Base-by-base conservation (phyloP, 2,113 vertebrate genomes). In the Anguilla rostrata region DNA sequence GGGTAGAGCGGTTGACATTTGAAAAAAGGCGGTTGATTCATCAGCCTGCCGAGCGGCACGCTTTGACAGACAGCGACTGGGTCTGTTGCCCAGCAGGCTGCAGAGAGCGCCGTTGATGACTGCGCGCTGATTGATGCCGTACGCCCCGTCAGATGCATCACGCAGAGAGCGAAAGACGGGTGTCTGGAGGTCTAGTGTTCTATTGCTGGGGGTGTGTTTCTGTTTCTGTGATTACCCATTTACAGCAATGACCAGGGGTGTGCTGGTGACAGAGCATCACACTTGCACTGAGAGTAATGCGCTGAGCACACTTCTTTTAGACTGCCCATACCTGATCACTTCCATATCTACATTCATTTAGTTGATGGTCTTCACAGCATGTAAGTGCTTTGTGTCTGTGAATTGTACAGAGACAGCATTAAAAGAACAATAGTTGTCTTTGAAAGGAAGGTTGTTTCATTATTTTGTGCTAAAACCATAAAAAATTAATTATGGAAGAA, bases 1-100 rank as follows among this genome's bases (percentile, higher is more conserved):
- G 93, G 93, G 86, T 80, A 89, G 87, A 88, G 90, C 83, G 91
- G 89, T 91, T 90, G 92, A 91, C 86, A 90, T 93, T 91, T 93
- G 90, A 92, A 88, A 75, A 92, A 88, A 75, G 71, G 75, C 63
- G 83, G 89, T 90, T 88, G 90, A 93, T 89, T 89, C 87, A 53
- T 49, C 18, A 22, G 88, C 87, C 71, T 34, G 71, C 71, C 71
- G 22, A 71, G 26, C 63, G 4, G 63, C 9, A 6, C n/a, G n/a
- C 20, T 75, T 75, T 34, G 71, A 75, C 71, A 34, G 34, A 75
- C 2, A 14, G n/a, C n/a, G 80, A 26, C 41, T 26, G 39, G 20
- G 41, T 43, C 39, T 81, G 80, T 43, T 81, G 5, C 40, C 79
- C 79, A 12, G 34, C 8, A 22, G 22, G 18, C 80, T n/a, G 46